These are phyloP conservation scores for Sminthurinus aureus DNA, from an alignment of 2,888 invertebrate genomes.

Conservation along the genomic window DNA sequence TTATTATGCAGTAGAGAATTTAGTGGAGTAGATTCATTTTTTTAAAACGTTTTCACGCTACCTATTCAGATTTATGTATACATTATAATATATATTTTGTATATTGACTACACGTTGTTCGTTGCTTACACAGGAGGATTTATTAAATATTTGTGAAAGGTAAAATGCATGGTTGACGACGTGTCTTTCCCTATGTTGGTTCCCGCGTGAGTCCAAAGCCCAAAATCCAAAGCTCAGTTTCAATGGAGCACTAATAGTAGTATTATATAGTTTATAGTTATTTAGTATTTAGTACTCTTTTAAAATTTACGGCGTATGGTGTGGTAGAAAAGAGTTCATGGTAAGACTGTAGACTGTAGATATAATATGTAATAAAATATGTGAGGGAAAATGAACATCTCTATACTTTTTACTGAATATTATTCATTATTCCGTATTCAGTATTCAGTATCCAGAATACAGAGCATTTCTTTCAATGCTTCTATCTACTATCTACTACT, in stretches of 20 bases:
- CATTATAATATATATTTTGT: neutral
- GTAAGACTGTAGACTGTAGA: too few species aligned
- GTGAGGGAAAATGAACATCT: too few species aligned
- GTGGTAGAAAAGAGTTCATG: constrained; percentile 9
- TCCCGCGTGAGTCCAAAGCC: neutral
- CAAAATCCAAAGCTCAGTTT: neutral
- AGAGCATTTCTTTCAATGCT: neutral
- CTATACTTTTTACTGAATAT: too few species aligned
- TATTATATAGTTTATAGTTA: too few species aligned
- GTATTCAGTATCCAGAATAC: too few species aligned
- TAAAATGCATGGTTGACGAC: neutral
- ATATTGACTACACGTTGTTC: neutral
- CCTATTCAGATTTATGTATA: neutral
- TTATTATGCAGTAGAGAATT: neutral
- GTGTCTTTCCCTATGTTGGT: constrained; percentile 3
- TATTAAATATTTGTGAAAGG: constrained; percentile 12
- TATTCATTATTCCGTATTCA: neutral
- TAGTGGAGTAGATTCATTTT: neutral
- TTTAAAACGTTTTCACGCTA: neutral
- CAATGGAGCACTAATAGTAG: neutral
- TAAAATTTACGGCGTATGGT: constrained; percentile 25
- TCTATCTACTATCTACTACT: neutral
- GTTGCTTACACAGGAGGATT: neutral
- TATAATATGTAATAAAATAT: too few species aligned
- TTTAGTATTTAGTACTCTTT: constrained; percentile 12